Evolutionary conservation across 2,797 vertebrate genomes (phyloP).

Genomic region (Lerista edwardsae): DNA sequence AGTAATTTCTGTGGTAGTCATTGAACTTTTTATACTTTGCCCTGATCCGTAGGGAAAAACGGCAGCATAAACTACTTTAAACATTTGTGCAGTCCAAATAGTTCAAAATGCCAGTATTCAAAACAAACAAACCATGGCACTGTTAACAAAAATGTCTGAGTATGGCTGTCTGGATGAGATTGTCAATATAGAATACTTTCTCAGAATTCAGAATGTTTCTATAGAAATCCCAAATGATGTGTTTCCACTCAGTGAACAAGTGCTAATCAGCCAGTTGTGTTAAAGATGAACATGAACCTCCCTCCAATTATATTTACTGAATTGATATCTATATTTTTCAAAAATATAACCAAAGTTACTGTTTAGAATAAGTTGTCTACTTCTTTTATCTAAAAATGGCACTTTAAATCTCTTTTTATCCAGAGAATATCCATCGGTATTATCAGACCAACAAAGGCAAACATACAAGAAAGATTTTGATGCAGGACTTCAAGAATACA

Average conservation of each 20-base stretch:
- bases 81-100: neutral
- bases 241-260: neutral
- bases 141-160: neutral
- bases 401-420: neutral
- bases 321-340: too few species aligned
- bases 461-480: constrained; percentile 85
- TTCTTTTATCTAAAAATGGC: neutral
- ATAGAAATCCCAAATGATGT: neutral
- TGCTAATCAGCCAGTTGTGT: neutral
- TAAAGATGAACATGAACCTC: neutral
- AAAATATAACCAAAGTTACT: too few species aligned
- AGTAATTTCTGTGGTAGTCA: too few species aligned
- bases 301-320: neutral
- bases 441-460: constrained; percentile 74
- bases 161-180: neutral
- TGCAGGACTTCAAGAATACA: constrained; percentile 82
- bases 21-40: too few species aligned
- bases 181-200: neutral
- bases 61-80: too few species aligned
- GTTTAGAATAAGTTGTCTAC: neutral
- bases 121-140: too few species aligned
- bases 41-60: too few species aligned
- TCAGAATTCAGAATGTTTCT: neutral
- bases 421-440: constrained; percentile 82
- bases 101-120: too few species aligned